phyloP scores from a whole-genome alignment of 2,797 vertebrate species.

The Pantherophis alleghaniensis region DNA sequence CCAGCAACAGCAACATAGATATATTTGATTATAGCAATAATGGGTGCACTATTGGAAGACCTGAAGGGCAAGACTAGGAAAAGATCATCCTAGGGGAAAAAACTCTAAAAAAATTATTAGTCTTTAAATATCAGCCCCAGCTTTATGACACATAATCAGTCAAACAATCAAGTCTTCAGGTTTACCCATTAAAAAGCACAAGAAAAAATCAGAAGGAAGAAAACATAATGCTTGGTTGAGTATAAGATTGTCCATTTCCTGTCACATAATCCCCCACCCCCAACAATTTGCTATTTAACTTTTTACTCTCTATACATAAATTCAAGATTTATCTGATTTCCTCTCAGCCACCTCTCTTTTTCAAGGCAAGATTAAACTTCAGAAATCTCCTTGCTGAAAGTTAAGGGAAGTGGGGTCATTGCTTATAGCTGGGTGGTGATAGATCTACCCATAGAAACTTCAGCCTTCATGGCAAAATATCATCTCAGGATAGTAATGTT shows the following conservation, averaged over 20 bases:
- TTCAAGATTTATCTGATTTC: not conserved
- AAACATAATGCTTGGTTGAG: not conserved
- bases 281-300: not conserved
- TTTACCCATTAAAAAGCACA: not conserved
- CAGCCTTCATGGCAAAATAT: not conserved
- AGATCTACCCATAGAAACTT: not conserved
- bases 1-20: not conserved
- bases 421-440: not conserved
- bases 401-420: not conserved
- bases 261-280: not conserved
- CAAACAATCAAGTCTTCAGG: not conserved
- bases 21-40: not conserved
- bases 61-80: not conserved
- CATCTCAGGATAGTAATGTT: not conserved
- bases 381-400: not conserved
- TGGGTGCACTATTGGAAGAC: not conserved
- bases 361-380: not conserved
- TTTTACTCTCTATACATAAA: not conserved
- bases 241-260: not conserved
- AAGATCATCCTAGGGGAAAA: not conserved
- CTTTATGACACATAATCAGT: not conserved
- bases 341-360: not conserved
- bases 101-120: not conserved
- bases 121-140: not conserved
- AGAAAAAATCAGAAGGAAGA: not conserved